Conservation (phyloP, 2,113 vertebrate species). For the Ceyx melanurus region DNA sequence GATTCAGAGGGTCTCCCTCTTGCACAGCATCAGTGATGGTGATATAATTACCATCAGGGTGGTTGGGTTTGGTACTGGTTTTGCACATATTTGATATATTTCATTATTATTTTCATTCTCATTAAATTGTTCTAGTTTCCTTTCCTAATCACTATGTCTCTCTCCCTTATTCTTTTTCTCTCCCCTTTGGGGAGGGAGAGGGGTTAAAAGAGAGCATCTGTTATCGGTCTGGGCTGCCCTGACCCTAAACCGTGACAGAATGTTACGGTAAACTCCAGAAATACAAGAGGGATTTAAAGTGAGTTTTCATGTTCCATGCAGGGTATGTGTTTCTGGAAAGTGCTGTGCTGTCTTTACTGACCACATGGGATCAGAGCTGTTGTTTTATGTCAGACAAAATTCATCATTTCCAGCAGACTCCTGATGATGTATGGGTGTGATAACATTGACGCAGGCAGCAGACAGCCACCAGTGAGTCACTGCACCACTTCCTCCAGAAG, state of each 20-base stretch:
- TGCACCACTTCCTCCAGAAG: neutral
- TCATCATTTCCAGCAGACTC: conserved; percentile 7
- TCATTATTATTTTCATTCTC: no score
- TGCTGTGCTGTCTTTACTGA: neutral
- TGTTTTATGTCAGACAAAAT: neutral
- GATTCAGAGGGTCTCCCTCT: no score
- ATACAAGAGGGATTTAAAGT: neutral
- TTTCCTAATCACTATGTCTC: no score
- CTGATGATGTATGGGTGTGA: neutral
- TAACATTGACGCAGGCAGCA: conserved; percentile 17
- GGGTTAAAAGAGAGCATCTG: no score
- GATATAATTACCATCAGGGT: no score
- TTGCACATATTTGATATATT: no score
- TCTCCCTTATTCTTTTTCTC: no score
- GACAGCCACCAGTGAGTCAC: conserved; percentile 28
- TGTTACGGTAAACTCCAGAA: neutral
- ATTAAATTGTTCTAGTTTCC: no score
- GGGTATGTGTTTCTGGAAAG: conserved; percentile 28
- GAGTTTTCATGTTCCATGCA: neutral
- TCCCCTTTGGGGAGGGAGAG: no score
- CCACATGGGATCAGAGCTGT: neutral
- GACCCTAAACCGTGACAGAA: neutral
- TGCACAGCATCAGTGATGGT: no score
- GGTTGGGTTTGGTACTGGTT: no score
- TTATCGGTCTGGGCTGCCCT: no score